Percentiles rank a stretch among this genome's conserved stretches.
phyloP scores from a whole-genome alignment of 2,888 invertebrate genomes.

The Microctonus hyperodae region DNA sequence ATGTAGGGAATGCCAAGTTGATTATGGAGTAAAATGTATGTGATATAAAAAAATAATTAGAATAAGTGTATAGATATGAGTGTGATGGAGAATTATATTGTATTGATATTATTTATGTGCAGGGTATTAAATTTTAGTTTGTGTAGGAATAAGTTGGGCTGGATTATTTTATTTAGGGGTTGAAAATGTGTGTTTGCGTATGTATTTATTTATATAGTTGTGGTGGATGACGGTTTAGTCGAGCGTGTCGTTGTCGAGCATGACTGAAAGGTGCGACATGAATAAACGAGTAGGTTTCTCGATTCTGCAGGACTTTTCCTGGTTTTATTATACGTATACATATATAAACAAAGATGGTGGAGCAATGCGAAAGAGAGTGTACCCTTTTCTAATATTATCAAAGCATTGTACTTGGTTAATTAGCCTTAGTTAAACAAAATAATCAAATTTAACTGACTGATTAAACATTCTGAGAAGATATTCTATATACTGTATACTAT shows the following conservation, averaged over 20 bases:
- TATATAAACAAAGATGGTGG: slow-evolving; percentile 16
- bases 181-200: too few relatives aligned
- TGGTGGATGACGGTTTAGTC: slow-evolving; percentile 53
- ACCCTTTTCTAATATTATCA: slow-evolving; percentile 59
- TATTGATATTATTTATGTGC: too few relatives aligned
- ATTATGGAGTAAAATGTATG: too few relatives aligned
- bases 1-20: too few relatives aligned
- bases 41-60: too few relatives aligned
- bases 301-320: slow-evolving; percentile 45
- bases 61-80: too few relatives aligned
- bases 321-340: slow-evolving; percentile 30
- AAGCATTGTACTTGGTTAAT: slow-evolving; percentile 62
- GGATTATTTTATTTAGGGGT: too few relatives aligned
- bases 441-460: slow-evolving; percentile 59
- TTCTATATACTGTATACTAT: neutral
- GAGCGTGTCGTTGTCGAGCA: slow-evolving; percentile 57
- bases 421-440: slow-evolving; percentile 51
- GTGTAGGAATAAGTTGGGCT: too few relatives aligned
- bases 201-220: slow-evolving; percentile 40
- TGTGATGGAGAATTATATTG: too few relatives aligned
- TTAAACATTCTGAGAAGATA: slow-evolving; percentile 56
- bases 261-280: slow-evolving; percentile 58
- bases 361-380: slow-evolving; percentile 15
- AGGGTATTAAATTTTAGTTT: too few relatives aligned
- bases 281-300: slow-evolving; percentile 60